phyloP scores from a whole-genome alignment of 2,797 vertebrate genomes.

The Sorex maritimensis region DNA sequence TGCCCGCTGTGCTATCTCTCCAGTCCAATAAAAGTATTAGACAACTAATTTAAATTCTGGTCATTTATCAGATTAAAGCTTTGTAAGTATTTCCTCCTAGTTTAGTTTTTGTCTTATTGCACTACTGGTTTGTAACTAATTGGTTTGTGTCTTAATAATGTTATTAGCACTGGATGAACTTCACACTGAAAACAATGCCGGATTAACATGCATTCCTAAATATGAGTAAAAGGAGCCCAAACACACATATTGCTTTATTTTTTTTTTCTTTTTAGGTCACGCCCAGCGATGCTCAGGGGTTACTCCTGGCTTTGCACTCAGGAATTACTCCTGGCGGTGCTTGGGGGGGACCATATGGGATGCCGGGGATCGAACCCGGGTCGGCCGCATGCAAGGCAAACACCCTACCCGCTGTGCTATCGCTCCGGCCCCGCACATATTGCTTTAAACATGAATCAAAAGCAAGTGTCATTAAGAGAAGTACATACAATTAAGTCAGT shows the following conservation, averaged over 20 bases:
- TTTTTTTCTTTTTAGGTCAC: too few species aligned
- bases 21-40: background rate
- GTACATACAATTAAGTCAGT: background rate
- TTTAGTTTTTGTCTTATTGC: background rate
- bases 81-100: background rate
- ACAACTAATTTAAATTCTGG: too few species aligned
- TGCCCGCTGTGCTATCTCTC: too few species aligned
- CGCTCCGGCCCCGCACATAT: too few species aligned
- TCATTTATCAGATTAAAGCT: background rate
- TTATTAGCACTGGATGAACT: background rate
- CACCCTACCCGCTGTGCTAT: too few species aligned
- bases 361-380: too few species aligned
- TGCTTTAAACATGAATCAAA: slow-evolving; percentile 44
- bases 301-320: too few species aligned
- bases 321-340: too few species aligned
- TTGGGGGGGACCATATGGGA: too few species aligned
- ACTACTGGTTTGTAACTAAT: background rate
- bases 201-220: background rate
- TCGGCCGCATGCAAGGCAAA: too few species aligned
- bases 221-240: background rate
- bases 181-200: background rate
- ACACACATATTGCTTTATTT: background rate
- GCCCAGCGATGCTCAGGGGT: too few species aligned
- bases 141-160: background rate
- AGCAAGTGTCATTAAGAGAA: slow-evolving; percentile 6